phyloP scores from a whole-genome alignment of 2,113 vertebrate genomes.

The Tricholaema leucomelas region DNA sequence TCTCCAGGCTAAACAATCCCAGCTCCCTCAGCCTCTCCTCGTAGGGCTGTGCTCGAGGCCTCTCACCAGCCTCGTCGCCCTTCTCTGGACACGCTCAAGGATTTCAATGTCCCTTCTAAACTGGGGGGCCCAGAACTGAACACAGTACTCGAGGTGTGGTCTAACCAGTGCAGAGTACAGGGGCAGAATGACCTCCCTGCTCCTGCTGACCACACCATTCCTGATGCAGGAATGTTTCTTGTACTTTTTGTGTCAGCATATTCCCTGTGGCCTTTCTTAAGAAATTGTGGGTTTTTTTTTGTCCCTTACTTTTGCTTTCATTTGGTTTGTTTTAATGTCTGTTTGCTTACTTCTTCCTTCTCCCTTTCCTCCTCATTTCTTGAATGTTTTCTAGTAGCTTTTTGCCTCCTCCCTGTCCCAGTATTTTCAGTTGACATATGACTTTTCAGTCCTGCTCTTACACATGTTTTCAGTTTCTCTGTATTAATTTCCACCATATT shows the following conservation, averaged over 20 bases:
- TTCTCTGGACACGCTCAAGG: too few relatives aligned
- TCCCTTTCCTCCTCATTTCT: fast-evolving
- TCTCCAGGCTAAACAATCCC: too few relatives aligned
- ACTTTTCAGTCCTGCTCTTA: background rate
- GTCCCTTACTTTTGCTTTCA: background rate
- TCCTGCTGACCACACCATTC: too few relatives aligned
- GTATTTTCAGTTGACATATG: background rate
- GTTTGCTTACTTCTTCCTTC: background rate
- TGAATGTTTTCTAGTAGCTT: background rate
- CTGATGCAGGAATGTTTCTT: too few relatives aligned
- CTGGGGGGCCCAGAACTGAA: too few relatives aligned
- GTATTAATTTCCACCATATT: background rate
- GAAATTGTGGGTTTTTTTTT: background rate
- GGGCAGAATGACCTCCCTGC: too few relatives aligned
- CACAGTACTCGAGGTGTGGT: too few relatives aligned
- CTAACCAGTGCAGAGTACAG: too few relatives aligned
- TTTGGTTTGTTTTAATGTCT: background rate
- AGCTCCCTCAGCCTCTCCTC: too few relatives aligned
- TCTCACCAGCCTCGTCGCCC: too few relatives aligned
- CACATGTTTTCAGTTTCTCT: fast-evolving
- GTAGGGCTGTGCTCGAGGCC: too few relatives aligned
- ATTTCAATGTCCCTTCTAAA: too few relatives aligned
- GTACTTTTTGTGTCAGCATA: background rate
- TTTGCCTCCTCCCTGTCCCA: background rate
- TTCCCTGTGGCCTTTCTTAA: background rate